Base-by-base conservation (phyloP, 2,888 invertebrate species). In the Drosophila flavopinicola region DNA sequence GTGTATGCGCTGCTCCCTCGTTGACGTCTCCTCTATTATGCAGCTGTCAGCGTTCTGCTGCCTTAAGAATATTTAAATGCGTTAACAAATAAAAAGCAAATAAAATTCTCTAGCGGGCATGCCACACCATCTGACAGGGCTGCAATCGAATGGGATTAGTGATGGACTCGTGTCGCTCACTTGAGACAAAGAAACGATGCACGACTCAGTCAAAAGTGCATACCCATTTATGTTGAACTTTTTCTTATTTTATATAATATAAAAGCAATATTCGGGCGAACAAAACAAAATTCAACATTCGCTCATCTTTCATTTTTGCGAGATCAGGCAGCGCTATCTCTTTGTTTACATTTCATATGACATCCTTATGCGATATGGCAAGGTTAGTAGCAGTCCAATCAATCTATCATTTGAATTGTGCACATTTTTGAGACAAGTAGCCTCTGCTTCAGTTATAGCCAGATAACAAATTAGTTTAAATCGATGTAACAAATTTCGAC, bases 31-130 rank as follows among this genome's bases (percentile, higher is more conserved):
- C 51, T 53, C 69, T 51, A 61, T 56, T 45, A 56, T 72, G 73
- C 76, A 70, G 64, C 61, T 79, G 38, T 37, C 33, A 52, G 54
- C 59, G 69, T 48, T 72, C 64, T 77, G 73, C 64, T 77, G 73
- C 41, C 56, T 27, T 54, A 25, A 58, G 23, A 37, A 38, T 41
- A 35, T 29, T 56, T 45, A 35, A 65, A 60, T 66, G 52, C 58
- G 39, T 66, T 61, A 80, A 60, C 63, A 69, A 70, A 65, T 63
- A 61, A 70, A 61, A 70, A 41, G 25, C 42, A 60, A 69, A 68
- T 41, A 58, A 67, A 47, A 52, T 61, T 59, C 48, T 60, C 47
- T 59, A 54, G 66, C 61, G 49, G 42, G 70, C 69, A 71, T 53
- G 70, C 60, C 45, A 54, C 54, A 65, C 66, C 48, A 48, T 67